A percentile compares a stretch with the other conserved stretches of the same genome.
Evolutionary conservation across 2,113 vertebrate genomes (phyloP).

Genomic region (Gymnobelideus leadbeateri): DNA sequence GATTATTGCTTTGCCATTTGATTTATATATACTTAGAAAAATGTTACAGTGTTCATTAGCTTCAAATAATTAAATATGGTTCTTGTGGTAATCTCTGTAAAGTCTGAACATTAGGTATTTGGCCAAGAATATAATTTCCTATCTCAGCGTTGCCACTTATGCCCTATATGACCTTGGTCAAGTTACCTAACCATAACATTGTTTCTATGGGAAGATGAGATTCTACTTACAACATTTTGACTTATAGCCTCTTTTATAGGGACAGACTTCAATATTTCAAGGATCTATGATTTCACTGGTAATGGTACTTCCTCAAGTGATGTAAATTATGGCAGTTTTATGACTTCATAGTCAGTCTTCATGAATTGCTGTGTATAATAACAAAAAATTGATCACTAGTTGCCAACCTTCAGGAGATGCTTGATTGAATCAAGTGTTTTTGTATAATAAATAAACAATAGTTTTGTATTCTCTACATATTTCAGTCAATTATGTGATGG

Average conservation of each 20-base stretch:
- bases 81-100: not conserved
- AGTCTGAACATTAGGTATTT: not conserved
- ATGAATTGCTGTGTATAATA: not conserved
- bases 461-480: not conserved
- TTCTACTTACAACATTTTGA: not conserved
- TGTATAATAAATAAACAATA: not conserved
- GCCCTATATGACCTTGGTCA: not conserved
- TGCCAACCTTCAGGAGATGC: not conserved
- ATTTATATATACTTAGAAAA: not conserved
- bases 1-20: not conserved
- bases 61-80: not conserved
- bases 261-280: conserved; percentile 1
- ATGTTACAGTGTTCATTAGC: not conserved
- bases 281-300: not conserved
- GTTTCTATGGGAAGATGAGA: not conserved
- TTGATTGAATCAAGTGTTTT: not conserved
- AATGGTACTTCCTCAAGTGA: conserved; percentile 2
- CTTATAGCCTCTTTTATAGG: not conserved
- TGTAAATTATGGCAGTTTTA: conserved; percentile 3
- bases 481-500: not conserved
- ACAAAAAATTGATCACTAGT: not conserved
- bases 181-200: not conserved
- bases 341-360: not conserved
- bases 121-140: not conserved
- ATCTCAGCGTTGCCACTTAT: not conserved